Conservation (phyloP, 2,797 vertebrate genomes). For the Leucoraja ocellata region DNA sequence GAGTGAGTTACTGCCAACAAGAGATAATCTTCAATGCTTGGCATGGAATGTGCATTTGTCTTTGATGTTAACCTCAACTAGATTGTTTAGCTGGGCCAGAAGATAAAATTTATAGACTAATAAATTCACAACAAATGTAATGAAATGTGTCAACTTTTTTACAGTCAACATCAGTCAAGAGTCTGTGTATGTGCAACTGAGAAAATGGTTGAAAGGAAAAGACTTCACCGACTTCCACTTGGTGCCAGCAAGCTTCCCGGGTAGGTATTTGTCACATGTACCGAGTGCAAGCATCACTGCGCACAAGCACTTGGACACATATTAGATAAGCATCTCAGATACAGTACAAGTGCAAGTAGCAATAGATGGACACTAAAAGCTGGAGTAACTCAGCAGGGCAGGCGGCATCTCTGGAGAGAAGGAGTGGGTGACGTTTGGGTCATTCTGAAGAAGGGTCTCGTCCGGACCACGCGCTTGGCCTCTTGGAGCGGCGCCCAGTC, state of each 20-base stretch:
- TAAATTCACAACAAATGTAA: not conserved
- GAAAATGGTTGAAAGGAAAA: constrained; percentile 73
- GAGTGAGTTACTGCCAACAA: not conserved
- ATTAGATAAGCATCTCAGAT: too few relatives aligned
- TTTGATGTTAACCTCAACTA: not conserved
- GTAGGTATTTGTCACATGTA: constrained; percentile 42
- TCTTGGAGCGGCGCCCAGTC: too few relatives aligned
- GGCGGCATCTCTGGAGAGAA: too few relatives aligned
- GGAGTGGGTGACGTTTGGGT: too few relatives aligned
- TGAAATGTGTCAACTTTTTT: constrained; percentile 28
- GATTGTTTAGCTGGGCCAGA: not conserved
- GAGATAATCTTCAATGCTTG: not conserved
- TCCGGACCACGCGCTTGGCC: too few relatives aligned
- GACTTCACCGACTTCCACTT: constrained; percentile 68
- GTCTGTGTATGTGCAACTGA: constrained; percentile 66
- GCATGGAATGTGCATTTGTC: not conserved
- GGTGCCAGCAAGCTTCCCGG: constrained; percentile 66
- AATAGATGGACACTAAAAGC: too few relatives aligned
- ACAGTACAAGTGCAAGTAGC: too few relatives aligned
- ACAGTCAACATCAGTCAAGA: constrained; percentile 68
- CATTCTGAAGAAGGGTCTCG: too few relatives aligned
- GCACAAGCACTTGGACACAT: too few relatives aligned
- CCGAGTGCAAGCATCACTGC: too few relatives aligned
- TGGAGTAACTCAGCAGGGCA: too few relatives aligned
- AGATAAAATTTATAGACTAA: too few relatives aligned